These are phyloP conservation scores for Phthorimaea operculella DNA, from an alignment of 1,140 invertebrate genomes.

Conservation along the genomic window DNA sequence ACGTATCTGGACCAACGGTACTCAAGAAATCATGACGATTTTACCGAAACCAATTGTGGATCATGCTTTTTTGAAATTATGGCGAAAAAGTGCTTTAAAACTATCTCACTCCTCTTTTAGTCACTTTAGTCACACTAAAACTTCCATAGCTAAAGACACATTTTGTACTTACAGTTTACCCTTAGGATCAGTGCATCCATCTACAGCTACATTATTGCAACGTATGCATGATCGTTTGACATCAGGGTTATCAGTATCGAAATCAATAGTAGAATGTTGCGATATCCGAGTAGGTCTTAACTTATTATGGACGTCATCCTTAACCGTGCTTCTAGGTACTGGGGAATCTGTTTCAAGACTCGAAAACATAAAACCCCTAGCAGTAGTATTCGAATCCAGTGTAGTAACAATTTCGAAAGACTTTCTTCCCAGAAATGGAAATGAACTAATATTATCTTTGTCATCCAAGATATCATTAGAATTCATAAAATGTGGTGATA, in stretches of 20 bases:
- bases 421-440: no score
- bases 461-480: neutral
- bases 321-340: no score
- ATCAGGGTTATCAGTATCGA: neutral
- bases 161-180: neutral
- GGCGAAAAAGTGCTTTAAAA: no score
- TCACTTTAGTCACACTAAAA: no score
- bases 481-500: neutral
- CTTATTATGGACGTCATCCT: neutral
- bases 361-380: neutral
- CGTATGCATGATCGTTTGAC: slow-evolving; percentile 12
- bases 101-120: no score
- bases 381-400: neutral
- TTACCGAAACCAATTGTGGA: no score
- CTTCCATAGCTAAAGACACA: no score
- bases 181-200: slow-evolving; percentile 30
- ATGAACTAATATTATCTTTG: neutral
- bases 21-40: no score
- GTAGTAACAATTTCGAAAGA: neutral
- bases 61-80: no score
- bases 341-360: neutral
- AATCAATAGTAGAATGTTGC: neutral
- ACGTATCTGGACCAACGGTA: no score
- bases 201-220: slow-evolving; percentile 35
- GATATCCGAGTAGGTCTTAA: neutral